phyloP scores from a whole-genome alignment of 2,888 invertebrate species.

The Dasysyrphus tricinctus region DNA sequence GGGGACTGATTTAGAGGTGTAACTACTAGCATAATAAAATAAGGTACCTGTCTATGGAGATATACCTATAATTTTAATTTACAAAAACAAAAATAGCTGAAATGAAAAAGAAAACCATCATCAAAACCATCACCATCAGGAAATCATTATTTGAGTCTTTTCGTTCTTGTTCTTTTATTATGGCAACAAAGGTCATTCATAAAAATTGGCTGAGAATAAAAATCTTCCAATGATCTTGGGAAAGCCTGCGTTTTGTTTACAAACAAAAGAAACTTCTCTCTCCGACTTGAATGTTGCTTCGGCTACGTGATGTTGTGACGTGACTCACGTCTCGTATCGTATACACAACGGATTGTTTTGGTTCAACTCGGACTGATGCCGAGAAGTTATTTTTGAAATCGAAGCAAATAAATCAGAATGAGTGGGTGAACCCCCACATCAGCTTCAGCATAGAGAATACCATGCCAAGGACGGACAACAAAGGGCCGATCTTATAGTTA shows the following conservation, averaged over 20 bases:
- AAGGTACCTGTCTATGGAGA: constrained; percentile 22
- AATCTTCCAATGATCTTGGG: not conserved
- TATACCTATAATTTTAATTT: not conserved
- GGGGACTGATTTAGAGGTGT: not conserved
- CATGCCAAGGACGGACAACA: constrained; percentile 49
- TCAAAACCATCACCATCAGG: constrained; percentile 16
- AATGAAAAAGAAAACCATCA: not conserved
- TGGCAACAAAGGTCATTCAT: constrained; percentile 55
- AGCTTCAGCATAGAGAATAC: not conserved
- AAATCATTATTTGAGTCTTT: constrained; percentile 24
- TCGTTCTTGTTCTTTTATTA: not conserved
- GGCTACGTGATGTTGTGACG: constrained; percentile 30
- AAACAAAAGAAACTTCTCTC: constrained; percentile 55
- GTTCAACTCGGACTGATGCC: not conserved
- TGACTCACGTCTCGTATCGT: constrained; percentile 43
- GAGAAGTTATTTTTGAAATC: constrained; percentile 48
- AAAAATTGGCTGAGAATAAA: constrained; percentile 8
- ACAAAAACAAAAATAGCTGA: not conserved
- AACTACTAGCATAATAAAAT: not conserved
- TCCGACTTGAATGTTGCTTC: not conserved
- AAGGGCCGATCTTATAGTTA: not conserved
- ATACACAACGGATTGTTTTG: constrained; percentile 1
- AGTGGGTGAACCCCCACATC: not conserved
- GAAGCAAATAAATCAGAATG: constrained; percentile 12
- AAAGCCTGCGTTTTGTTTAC: constrained; percentile 56